These are phyloP conservation scores for Pemphigus obesinymphae DNA, from an alignment of 1,140 invertebrate species.

Conservation along the genomic window DNA sequence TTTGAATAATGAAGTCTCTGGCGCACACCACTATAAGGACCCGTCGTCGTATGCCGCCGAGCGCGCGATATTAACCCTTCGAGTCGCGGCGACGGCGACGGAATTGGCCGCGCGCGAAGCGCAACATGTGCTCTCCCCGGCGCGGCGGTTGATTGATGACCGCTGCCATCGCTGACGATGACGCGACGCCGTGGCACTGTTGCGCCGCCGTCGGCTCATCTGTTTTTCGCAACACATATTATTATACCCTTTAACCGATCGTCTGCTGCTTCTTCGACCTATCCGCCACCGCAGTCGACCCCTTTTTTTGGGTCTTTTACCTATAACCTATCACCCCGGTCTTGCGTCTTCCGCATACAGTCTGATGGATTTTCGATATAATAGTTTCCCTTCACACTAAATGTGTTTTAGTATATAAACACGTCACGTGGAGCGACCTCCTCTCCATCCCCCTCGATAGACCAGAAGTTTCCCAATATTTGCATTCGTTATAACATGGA, in stretches of 20 bases:
- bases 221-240: constrained; percentile 17
- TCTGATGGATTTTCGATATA: neutral
- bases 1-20: constrained; percentile 35
- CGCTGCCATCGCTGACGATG: neutral
- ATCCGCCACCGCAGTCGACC: neutral
- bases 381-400: neutral
- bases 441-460: no score
- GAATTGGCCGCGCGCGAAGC: neutral
- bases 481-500: neutral
- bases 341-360: neutral
- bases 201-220: neutral
- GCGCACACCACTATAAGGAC: no score
- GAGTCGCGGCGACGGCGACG: neutral
- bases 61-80: constrained; percentile 32
- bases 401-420: neutral
- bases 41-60: neutral
- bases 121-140: constrained; percentile 13
- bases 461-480: neutral
- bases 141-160: constrained; percentile 28
- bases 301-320: neutral
- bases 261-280: neutral
- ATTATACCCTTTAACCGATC: neutral
- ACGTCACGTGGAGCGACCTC: no score
- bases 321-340: neutral
- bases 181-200: neutral